phyloP scores from a whole-genome alignment of 2,797 vertebrate species.

The Denticeps clupeoides region DNA sequence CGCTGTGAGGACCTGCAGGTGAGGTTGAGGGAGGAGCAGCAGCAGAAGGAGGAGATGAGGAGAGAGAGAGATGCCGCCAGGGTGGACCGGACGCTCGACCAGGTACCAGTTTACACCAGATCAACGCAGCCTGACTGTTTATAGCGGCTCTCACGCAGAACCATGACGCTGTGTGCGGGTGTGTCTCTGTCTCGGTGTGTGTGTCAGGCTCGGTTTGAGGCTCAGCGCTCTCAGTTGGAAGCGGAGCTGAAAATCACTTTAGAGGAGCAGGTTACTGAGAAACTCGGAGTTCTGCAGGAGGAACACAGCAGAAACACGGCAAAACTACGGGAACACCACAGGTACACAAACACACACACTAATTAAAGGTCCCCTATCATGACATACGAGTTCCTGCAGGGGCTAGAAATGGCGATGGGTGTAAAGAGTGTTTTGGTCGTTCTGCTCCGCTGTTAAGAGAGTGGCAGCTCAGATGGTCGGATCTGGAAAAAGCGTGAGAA shows the following conservation, averaged over 20 bases:
- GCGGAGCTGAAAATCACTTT: constrained; percentile 50
- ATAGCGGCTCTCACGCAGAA: too few species aligned
- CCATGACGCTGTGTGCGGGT: constrained; percentile 7
- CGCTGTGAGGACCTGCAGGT: constrained; percentile 41
- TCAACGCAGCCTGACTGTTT: too few species aligned
- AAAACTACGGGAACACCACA: constrained; percentile 52
- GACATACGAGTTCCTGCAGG: too few species aligned
- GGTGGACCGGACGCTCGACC: constrained; percentile 51
- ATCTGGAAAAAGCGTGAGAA: too few species aligned
- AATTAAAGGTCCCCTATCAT: too few species aligned
- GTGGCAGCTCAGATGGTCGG: too few species aligned
- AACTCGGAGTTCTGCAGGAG: constrained; percentile 45
- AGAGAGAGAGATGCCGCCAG: constrained; percentile 50
- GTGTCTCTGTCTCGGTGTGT: neutral
- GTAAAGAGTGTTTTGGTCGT: too few species aligned
- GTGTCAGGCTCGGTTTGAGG: constrained; percentile 50
- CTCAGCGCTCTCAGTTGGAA: constrained; percentile 56
- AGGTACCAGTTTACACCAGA: constrained; percentile 8
- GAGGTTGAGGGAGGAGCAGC: constrained; percentile 31
- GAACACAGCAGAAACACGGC: constrained; percentile 42
- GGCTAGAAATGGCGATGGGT: too few species aligned
- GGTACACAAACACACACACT: constrained; percentile 31
- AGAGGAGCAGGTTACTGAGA: constrained; percentile 53
- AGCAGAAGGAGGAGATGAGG: constrained; percentile 40
- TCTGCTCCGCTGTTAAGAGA: too few species aligned